phyloP scores from a whole-genome alignment of 2,888 invertebrate genomes.

The Branchipolynoe longqiensis region DNA sequence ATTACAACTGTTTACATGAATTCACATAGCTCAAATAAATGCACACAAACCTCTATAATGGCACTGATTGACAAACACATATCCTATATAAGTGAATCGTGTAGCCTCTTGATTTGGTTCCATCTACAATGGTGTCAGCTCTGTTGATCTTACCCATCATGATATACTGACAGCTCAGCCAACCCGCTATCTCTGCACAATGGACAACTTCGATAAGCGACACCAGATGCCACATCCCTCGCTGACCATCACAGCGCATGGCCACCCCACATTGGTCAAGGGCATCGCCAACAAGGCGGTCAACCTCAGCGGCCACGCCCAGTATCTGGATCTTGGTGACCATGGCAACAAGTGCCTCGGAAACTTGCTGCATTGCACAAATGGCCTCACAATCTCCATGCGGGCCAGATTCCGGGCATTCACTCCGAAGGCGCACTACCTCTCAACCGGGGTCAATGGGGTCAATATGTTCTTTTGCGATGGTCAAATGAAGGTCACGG shows the following conservation, averaged over 20 bases:
- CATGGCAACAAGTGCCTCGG: constrained; percentile 75
- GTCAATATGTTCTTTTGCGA: constrained; percentile 73
- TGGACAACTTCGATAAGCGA: constrained; percentile 72
- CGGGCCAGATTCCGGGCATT: constrained; percentile 76
- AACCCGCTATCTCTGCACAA: constrained; percentile 69
- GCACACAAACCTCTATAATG: no score
- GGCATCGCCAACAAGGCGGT: constrained; percentile 77
- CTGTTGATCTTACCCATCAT: not conserved
- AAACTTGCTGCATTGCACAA: constrained; percentile 73
- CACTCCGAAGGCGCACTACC: constrained; percentile 75
- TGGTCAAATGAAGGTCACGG: constrained; percentile 73
- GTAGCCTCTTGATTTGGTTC: no score
- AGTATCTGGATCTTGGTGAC: constrained; percentile 77
- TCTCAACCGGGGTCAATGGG: constrained; percentile 60
- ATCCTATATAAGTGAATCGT: no score
- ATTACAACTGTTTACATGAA: no score
- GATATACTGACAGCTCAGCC: constrained; percentile 71
- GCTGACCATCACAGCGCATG: constrained; percentile 69
- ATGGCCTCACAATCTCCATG: constrained; percentile 77
- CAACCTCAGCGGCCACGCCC: constrained; percentile 73
- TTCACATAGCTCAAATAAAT: no score
- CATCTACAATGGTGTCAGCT: not conserved
- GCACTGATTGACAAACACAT: no score
- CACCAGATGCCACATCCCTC: constrained; percentile 68
- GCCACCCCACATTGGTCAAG: constrained; percentile 70